phyloP scores from a whole-genome alignment of 2,113 vertebrate genomes.

The Echinops telfairi region DNA sequence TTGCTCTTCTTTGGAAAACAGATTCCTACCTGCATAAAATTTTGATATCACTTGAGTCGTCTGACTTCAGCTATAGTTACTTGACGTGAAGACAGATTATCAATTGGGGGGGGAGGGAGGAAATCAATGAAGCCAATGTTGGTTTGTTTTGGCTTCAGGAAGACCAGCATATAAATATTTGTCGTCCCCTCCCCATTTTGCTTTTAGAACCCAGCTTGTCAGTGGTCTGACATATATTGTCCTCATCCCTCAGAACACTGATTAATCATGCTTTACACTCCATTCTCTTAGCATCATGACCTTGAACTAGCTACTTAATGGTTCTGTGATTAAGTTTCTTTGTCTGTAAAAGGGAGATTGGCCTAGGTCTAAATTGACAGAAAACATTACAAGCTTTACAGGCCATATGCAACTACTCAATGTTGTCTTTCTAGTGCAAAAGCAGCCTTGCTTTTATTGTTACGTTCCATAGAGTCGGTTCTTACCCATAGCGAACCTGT shows the following conservation, averaged over 20 bases:
- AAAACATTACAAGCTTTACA: background rate
- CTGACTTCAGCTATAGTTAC: constrained; percentile 9
- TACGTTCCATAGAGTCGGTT: too few species aligned
- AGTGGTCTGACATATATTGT: background rate
- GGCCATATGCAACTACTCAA: background rate
- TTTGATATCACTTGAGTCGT: constrained; percentile 35
- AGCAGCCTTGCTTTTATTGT: background rate
- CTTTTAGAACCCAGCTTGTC: constrained; percentile 37
- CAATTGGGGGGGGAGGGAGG: background rate
- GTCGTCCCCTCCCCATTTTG: background rate
- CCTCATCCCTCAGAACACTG: constrained; percentile 37
- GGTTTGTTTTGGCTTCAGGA: background rate
- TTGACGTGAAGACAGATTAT: constrained; percentile 5
- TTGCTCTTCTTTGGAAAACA: constrained; percentile 45
- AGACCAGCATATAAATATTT: constrained; percentile 27
- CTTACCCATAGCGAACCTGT: too few species aligned
- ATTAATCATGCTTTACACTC: constrained; percentile 7
- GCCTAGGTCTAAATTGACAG: background rate
- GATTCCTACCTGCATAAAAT: background rate
- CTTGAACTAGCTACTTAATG: background rate
- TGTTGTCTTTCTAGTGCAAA: constrained; percentile 35
- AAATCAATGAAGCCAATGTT: constrained; percentile 19
- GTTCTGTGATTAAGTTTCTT: constrained; percentile 8
- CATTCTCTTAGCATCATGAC: background rate
- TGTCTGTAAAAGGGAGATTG: constrained; percentile 9